These are phyloP conservation scores for Mionectes olivaceus DNA, from an alignment of 2,797 vertebrate species.

Conservation along the genomic window DNA sequence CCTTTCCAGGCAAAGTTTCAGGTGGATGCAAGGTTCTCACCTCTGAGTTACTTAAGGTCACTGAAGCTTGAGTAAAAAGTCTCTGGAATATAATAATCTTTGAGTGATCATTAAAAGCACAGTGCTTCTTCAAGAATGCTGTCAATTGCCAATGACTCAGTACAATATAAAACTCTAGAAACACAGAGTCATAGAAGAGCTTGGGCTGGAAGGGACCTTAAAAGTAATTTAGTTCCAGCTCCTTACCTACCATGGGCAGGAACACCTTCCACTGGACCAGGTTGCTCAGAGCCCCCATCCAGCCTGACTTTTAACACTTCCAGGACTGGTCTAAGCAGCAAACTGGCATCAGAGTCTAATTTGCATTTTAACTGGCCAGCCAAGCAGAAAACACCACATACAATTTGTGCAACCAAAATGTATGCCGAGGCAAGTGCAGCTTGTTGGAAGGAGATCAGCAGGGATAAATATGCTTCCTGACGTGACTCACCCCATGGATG, in stretches of 20 bases:
- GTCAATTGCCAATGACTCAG: background rate
- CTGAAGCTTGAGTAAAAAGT: background rate
- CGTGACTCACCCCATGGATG: rapidly evolving
- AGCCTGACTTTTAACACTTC: background rate
- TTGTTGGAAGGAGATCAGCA: background rate
- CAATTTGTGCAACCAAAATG: background rate
- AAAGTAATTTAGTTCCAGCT: background rate
- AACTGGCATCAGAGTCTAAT: background rate
- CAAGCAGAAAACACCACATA: background rate
- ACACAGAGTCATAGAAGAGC: background rate
- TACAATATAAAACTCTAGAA: background rate
- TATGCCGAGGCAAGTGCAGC: background rate
- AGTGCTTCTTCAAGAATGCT: background rate
- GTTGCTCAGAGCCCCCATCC: background rate
- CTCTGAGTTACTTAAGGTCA: background rate
- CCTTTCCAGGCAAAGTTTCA: background rate
- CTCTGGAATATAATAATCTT: background rate
- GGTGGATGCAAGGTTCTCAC: background rate
- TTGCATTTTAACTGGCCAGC: background rate
- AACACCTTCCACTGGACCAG: background rate
- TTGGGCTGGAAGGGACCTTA: background rate
- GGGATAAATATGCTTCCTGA: background rate
- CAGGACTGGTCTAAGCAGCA: background rate
- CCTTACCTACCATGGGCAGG: background rate
- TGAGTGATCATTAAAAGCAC: background rate